Evolutionary conservation across 2,797 vertebrate species (phyloP), one percentile per base, ranked within the genome.

Genomic region (Labroides dimidiatus): DNA sequence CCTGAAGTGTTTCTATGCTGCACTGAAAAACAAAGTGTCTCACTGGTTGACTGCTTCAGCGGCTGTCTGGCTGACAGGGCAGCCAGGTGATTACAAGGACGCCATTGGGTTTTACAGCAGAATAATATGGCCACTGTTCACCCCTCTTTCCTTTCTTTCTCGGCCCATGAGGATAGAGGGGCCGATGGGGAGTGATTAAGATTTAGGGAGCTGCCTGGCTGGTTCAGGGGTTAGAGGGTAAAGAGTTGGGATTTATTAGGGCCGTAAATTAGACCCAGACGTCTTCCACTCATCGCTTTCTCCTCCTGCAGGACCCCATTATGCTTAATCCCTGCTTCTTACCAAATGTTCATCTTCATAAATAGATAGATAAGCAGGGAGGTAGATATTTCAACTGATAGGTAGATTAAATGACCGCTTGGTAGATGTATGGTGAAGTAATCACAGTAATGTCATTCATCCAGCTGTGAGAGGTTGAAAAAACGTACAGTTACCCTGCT

Each of bases 211-310:
- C 89, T 84, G 82, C 71, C 68, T 69, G 84, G 80, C 83, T 91
- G 91, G 84, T 92, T 90, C 81, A 86, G 83, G 80, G 92, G 93
- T 94, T 84, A 92, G 86, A 92, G 92, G 92, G 82, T 92, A 93
- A 94, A 92, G 91, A 93, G 89, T 78, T 66, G 84, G 87, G 91
- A 94, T 93, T 94, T 94, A 94, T 94, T 93, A 81, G 91, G 45
- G 75, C 81, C 84, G 80, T 93, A 94, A 94, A 94, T 94, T 91
- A 91, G 75, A 91, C 64, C 82, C 86, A 91, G 90, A 89, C 87
- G 19, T 68, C 63, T 11, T 45, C 43, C 64, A 55, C 54, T 53
- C 30, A 37, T 53, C 33, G 23, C 53, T 54, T 59, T 61, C 62
- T 48, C 66, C 30, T 27, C 62, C 47, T 54, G 50, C 20, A 41